These are phyloP conservation scores for Todus mexicanus DNA, from an alignment of 2,797 vertebrate genomes.

Conservation along the genomic window DNA sequence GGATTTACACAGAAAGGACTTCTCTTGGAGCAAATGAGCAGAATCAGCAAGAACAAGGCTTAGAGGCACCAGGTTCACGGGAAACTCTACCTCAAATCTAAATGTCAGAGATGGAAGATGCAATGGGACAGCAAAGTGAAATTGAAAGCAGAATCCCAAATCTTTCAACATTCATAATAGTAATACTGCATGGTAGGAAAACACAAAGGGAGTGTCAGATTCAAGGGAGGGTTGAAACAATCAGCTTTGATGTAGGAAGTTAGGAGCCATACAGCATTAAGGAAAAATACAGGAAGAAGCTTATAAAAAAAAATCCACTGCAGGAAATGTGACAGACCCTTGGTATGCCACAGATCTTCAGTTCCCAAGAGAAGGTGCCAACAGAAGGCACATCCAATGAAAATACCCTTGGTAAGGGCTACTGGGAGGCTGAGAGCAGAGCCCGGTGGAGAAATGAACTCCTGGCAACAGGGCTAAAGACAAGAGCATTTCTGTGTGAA, in stretches of 20 bases:
- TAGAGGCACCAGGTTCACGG: neutral
- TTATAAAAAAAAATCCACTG: neutral
- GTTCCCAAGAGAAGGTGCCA: neutral
- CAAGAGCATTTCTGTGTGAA: neutral
- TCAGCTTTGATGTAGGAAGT: neutral
- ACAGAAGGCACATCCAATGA: neutral
- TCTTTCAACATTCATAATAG: neutral
- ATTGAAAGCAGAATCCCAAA: neutral
- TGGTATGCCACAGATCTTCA: neutral
- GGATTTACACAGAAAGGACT: neutral
- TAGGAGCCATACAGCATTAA: neutral
- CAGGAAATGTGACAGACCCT: neutral
- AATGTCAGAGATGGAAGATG: neutral
- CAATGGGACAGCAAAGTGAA: neutral
- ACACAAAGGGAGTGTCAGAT: neutral
- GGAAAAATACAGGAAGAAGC: neutral
- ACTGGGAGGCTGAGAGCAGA: neutral
- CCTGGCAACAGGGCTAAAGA: slow-evolving; percentile 5
- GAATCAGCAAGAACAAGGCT: neutral
- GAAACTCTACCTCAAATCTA: neutral
- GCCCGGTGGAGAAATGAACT: slow-evolving; percentile 7
- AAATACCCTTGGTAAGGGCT: neutral
- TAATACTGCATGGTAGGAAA: neutral
- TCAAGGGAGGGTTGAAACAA: neutral
- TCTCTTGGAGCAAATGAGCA: neutral